Evolutionary conservation across 2,113 vertebrate species (phyloP).

Genomic region (Microcebus ravelobensis): DNA sequence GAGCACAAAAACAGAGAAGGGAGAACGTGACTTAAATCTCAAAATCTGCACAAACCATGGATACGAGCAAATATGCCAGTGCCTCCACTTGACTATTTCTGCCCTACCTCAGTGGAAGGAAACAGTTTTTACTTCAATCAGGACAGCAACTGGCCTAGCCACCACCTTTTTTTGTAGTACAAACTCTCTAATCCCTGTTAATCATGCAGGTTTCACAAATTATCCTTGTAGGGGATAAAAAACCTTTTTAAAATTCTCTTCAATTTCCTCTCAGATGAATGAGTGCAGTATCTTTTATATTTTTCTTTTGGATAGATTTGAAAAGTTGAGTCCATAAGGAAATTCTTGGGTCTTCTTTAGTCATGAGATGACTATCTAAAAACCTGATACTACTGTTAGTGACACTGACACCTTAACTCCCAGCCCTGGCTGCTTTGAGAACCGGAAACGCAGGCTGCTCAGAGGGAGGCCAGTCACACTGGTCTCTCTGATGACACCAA

Average conservation of each 20-base stretch:
- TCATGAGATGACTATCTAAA: not conserved
- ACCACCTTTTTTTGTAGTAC: not conserved
- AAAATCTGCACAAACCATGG: rapidly evolving
- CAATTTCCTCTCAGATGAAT: not conserved
- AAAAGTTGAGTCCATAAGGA: not conserved
- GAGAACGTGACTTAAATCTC: too few relatives aligned
- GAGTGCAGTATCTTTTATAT: not conserved
- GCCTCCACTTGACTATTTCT: not conserved
- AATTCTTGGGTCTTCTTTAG: not conserved
- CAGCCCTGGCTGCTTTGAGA: not conserved
- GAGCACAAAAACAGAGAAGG: not conserved
- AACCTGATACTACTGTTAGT: not conserved
- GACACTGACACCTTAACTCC: not conserved
- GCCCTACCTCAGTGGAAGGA: not conserved
- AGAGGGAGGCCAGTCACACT: rapidly evolving
- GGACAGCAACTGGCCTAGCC: not conserved
- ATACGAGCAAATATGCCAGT: rapidly evolving
- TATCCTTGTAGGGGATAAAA: not conserved
- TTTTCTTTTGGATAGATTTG: not conserved
- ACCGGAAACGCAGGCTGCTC: not conserved
- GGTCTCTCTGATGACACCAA: not conserved
- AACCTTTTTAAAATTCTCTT: not conserved
- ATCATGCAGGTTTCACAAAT: rapidly evolving
- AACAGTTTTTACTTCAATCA: too few relatives aligned
- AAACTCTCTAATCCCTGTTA: not conserved